Evolutionary conservation across 2,888 invertebrate genomes (phyloP).

Genomic region (Rhamphomyia laevipes): DNA sequence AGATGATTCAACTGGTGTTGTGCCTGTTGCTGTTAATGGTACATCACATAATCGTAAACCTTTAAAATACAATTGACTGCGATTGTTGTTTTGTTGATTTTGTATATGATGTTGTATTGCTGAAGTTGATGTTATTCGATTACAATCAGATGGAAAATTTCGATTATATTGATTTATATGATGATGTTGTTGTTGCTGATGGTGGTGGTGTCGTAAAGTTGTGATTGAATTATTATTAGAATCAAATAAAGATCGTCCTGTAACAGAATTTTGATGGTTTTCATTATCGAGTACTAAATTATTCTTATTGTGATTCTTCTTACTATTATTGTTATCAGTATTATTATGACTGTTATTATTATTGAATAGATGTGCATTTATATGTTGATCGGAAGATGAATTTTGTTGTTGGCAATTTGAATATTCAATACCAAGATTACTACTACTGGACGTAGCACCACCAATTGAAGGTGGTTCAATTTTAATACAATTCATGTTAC

Average conservation of each 20-base stretch:
- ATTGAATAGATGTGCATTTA: too few relatives aligned
- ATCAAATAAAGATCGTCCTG: not conserved
- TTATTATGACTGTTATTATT: not conserved
- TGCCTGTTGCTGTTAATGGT: constrained; percentile 14
- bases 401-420: too few relatives aligned
- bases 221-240: not conserved
- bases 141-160: constrained; percentile 13
- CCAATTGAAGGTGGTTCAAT: constrained; percentile 15
- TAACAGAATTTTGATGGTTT: not conserved
- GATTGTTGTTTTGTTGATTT: constrained; percentile 15
- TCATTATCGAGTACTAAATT: not conserved
- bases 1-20: constrained; percentile 13
- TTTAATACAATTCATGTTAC: constrained; percentile 15
- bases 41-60: constrained; percentile 18
- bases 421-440: too few relatives aligned
- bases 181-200: constrained; percentile 7
- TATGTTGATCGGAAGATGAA: too few relatives aligned
- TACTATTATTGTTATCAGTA: too few relatives aligned
- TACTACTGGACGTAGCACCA: not conserved
- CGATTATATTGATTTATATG: constrained; percentile 9
- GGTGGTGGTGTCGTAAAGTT: not conserved
- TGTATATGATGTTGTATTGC: constrained; percentile 11
- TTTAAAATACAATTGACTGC: constrained; percentile 18
- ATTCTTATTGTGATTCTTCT: not conserved
- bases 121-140: constrained; percentile 10